Evolutionary conservation across 2,888 invertebrate species (phyloP).

Genomic region (Leuctra nigra): DNA sequence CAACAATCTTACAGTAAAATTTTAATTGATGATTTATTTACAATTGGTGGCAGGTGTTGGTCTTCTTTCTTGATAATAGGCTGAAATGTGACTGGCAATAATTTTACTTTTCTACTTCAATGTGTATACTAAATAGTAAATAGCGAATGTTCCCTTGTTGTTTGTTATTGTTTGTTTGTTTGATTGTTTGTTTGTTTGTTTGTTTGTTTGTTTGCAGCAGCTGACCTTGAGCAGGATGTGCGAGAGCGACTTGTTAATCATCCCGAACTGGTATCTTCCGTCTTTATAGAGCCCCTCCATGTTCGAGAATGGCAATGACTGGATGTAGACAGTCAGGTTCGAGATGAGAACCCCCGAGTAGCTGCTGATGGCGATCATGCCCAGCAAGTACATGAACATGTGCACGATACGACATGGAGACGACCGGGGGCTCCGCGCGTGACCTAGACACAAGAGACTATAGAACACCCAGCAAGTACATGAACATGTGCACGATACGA

Average conservation of each 20-base stretch:
- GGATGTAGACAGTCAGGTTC: slow-evolving; percentile 1
- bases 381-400: slow-evolving; percentile 6
- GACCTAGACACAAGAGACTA: slow-evolving; percentile 1
- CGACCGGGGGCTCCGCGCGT: neutral
- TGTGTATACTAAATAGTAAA: neutral
- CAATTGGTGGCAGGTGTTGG: too few relatives aligned
- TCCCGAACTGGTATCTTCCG: neutral
- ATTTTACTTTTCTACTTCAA: neutral
- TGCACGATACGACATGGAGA: slow-evolving; percentile 13
- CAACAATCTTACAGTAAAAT: too few relatives aligned
- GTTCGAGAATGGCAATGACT: neutral
- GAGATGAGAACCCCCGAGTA: slow-evolving; percentile 14
- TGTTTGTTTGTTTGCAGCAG: too few relatives aligned
- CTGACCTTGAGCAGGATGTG: slow-evolving; percentile 2
- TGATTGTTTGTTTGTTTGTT: too few relatives aligned
- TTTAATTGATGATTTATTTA: too few relatives aligned
- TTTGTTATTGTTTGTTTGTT: too few relatives aligned
- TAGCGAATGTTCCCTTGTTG: neutral
- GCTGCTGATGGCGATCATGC: slow-evolving; percentile 6
- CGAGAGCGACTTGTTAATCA: slow-evolving; percentile 10
- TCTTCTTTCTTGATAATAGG: too few relatives aligned
- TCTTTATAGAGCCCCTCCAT: neutral
- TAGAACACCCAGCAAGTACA: slow-evolving; percentile 3
- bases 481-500: slow-evolving; percentile 10
- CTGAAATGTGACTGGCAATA: neutral